A percentile compares a stretch with the other conserved stretches of the same genome.
These are phyloP conservation scores for Peromyscus leucopus DNA, from an alignment of 2,113 vertebrate genomes.

Conservation along the genomic window DNA sequence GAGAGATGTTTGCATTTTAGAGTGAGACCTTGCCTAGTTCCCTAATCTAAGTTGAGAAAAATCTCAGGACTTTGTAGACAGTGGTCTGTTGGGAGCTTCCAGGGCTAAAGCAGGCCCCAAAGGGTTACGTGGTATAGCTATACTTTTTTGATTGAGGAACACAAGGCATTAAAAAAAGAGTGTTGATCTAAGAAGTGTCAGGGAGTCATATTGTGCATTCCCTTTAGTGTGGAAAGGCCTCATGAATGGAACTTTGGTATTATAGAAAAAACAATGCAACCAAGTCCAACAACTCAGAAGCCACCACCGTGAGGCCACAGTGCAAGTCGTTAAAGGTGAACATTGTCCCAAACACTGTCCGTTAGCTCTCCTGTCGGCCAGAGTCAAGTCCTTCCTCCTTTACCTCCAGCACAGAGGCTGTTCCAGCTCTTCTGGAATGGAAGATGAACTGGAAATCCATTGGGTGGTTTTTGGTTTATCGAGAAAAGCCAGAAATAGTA, in stretches of 20 bases:
- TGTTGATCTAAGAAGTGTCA: background rate
- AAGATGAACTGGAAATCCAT: background rate
- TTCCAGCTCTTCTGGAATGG: background rate
- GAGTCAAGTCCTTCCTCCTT: background rate
- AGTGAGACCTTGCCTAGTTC: background rate
- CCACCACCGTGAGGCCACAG: background rate
- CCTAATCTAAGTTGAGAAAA: background rate
- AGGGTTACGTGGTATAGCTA: background rate
- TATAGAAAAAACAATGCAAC: background rate
- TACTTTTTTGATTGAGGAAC: background rate
- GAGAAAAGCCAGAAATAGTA: constrained; percentile 26
- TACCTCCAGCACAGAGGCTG: background rate
- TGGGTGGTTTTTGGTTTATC: background rate
- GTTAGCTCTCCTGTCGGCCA: background rate
- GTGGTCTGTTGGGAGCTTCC: background rate
- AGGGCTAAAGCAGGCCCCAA: background rate
- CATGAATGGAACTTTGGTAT: background rate
- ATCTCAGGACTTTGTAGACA: background rate
- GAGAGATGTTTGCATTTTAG: background rate
- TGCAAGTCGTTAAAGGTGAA: background rate
- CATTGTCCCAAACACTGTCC: background rate
- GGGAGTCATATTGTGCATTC: background rate
- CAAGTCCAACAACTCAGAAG: background rate
- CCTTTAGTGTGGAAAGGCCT: background rate
- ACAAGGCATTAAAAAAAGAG: background rate